Evolutionary conservation across 2,113 vertebrate genomes (phyloP), one percentile per base, ranked within the genome.

Genomic region (Odobenus rosmarus): DNA sequence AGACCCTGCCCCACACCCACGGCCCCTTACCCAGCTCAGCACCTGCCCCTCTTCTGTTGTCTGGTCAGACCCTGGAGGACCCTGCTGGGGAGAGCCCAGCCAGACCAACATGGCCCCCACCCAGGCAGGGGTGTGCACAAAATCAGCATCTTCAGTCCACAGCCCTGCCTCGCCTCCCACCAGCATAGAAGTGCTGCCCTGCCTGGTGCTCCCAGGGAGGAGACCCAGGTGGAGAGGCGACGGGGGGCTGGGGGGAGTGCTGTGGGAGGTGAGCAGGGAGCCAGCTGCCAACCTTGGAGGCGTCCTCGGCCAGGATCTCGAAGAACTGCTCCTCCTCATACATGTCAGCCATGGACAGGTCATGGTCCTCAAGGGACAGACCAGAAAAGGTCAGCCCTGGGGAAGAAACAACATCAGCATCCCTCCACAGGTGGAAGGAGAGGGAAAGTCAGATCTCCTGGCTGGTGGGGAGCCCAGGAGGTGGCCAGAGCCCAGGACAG

Each of bases 321-420:
- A 8, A n/a, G 14, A 74, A 26, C 33, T 36, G 14, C 11, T 94
- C 26, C 57, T 28, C 51, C 2, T 67, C 28, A 0, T 5, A n/a
- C 24, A 36, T 11, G 26, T 2, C 24, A 16, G 42, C 5, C 0
- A 0, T 59, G 0, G 0, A 39, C 9, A 1, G 21, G 33, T 82
- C 88, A 3, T 19, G 7, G 9, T 0, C 0, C 13, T 81, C 87
- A 51, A 57, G 24, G 26, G 0, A 23, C 88, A 39, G 36, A 18
- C 8, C 6, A 5, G 51, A 85, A 55, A 59, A 55, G 8, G 76
- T 39, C 57, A 59, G 33, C 33, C 67, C 96, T 94, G 83, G 26
- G 33, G 33, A 67, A 88, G 82, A 91, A 74, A 76, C 7, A 67
- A 16, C 8, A 28, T 85, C 51, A 55, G 53, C 53, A 12, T 16